A percentile compares a stretch with the other conserved stretches of the same genome.
Conservation (phyloP, 2,113 vertebrate genomes). For the Tichodroma muraria region DNA sequence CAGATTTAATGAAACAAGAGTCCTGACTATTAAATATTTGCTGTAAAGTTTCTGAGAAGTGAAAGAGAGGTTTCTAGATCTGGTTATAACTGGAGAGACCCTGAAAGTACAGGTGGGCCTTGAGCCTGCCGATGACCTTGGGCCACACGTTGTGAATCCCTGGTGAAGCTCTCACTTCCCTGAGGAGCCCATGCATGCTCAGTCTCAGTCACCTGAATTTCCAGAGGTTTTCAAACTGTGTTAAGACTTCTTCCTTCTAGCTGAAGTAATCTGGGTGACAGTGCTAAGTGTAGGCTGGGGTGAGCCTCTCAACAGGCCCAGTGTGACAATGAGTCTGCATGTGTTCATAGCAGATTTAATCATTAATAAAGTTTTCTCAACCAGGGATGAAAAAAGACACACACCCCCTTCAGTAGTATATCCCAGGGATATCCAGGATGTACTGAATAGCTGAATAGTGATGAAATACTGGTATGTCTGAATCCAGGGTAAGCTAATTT, state of each 20-base stretch:
- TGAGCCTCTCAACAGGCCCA: background rate
- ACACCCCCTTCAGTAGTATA: background rate
- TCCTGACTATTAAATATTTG: background rate
- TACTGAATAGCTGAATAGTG: background rate
- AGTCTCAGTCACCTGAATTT: background rate
- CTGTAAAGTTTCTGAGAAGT: background rate
- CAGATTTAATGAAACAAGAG: background rate
- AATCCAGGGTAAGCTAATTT: background rate
- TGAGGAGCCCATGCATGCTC: background rate
- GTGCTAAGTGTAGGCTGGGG: background rate
- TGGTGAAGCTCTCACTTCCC: rapidly evolving
- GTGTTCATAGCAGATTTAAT: background rate
- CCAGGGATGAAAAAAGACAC: background rate
- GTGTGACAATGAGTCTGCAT: background rate
- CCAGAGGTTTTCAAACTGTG: background rate
- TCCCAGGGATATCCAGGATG: background rate
- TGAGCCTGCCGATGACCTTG: background rate
- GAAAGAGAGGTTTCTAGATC: background rate
- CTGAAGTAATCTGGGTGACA: background rate
- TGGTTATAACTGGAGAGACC: background rate
- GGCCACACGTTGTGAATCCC: background rate
- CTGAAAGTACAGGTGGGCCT: background rate
- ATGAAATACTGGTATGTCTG: background rate
- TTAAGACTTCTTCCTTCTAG: background rate
- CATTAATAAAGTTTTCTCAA: background rate